Percentiles rank a stretch among this genome's conserved stretches.
These are phyloP conservation scores for Camponotus pennsylvanicus DNA, from an alignment of 1,140 invertebrate genomes.

Conservation along the genomic window DNA sequence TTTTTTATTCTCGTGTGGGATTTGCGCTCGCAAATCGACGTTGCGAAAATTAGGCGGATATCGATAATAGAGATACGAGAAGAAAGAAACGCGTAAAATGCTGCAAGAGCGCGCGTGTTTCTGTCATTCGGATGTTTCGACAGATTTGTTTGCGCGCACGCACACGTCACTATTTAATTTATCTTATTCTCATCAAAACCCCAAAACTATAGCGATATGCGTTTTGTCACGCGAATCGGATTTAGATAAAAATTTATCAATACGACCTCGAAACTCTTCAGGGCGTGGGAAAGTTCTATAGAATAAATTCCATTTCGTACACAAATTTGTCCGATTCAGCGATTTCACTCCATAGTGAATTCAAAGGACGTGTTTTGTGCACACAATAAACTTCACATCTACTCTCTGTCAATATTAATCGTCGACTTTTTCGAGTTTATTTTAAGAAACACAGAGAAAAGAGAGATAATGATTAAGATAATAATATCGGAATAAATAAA, in stretches of 20 bases:
- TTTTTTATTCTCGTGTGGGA: neutral
- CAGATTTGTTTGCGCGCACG: neutral
- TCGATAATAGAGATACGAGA: neutral
- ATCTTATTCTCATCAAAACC: slow-evolving; percentile 30
- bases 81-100: neutral
- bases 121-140: neutral
- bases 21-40: neutral
- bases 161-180: slow-evolving; percentile 31
- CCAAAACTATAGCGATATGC: slow-evolving; percentile 8
- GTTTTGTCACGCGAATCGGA: slow-evolving; percentile 13
- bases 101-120: neutral
- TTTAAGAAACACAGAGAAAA: neutral
- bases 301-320: slow-evolving; percentile 35
- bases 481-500: neutral
- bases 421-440: neutral
- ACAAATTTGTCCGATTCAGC: neutral
- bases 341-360: slow-evolving; percentile 38
- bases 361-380: neutral
- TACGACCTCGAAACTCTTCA: neutral
- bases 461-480: neutral
- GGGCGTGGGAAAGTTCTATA: neutral
- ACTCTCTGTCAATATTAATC: slow-evolving; percentile 14
- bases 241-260: slow-evolving; percentile 55
- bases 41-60: neutral
- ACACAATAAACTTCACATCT: slow-evolving; percentile 20